Percentiles rank a stretch among this genome's conserved stretches.
Evolutionary conservation across 2,888 invertebrate genomes (phyloP).

Genomic region (Parochlus steinenii): DNA sequence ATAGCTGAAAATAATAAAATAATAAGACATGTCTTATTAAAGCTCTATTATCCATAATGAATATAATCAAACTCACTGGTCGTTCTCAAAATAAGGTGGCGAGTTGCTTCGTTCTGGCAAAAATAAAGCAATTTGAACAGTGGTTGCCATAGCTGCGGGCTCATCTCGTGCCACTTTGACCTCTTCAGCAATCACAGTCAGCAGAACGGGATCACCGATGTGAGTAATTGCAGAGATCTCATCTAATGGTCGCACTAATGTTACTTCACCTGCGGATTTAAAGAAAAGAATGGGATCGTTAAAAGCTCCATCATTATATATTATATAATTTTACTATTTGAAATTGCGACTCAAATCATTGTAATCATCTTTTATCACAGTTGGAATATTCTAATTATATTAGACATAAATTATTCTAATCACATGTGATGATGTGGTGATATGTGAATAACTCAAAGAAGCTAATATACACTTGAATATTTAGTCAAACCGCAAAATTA

Average conservation of each 20-base stretch:
- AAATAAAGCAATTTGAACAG: constrained; percentile 68
- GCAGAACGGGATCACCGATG: constrained; percentile 65
- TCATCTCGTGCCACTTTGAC: constrained; percentile 55
- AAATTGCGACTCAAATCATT: too few relatives aligned
- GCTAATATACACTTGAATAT: too few relatives aligned
- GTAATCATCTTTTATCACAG: too few relatives aligned
- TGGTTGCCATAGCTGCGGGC: constrained; percentile 62
- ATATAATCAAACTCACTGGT: too few relatives aligned
- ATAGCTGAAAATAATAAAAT: constrained; percentile 38
- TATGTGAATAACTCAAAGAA: too few relatives aligned
- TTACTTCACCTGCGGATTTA: constrained; percentile 44
- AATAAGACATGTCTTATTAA: constrained; percentile 11
- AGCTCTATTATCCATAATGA: too few relatives aligned
- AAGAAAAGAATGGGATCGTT: constrained; percentile 5
- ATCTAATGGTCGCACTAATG: constrained; percentile 51
- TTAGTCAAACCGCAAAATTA: too few relatives aligned
- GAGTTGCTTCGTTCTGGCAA: constrained; percentile 60
- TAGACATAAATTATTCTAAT: too few relatives aligned
- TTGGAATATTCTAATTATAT: too few relatives aligned
- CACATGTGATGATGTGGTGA: too few relatives aligned
- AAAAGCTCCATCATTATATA: too few relatives aligned
- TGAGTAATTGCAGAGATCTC: constrained; percentile 66
- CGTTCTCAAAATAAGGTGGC: constrained; percentile 63
- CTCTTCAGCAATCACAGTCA: constrained; percentile 76
- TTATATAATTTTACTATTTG: too few relatives aligned